These are phyloP conservation scores for Lathamus discolor DNA, from an alignment of 2,113 vertebrate genomes.

Conservation along the genomic window DNA sequence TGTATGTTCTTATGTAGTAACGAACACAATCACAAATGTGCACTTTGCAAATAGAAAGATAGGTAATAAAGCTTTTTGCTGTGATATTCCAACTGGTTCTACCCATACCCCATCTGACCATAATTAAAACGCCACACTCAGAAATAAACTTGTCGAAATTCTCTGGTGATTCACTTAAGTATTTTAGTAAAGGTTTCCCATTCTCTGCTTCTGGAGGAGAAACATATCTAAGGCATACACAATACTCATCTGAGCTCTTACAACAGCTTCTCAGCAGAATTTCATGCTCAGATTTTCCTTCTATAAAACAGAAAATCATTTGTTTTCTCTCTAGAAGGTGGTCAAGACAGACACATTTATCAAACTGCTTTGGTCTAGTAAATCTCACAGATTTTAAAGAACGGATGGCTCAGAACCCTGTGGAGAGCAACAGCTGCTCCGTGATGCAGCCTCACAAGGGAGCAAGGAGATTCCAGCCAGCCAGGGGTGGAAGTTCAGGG, in stretches of 20 bases:
- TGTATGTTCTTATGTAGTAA: not conserved
- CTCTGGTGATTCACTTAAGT: not conserved
- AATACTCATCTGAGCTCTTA: not conserved
- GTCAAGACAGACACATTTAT: not conserved
- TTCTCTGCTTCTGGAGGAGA: not conserved
- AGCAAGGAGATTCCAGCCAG: not conserved
- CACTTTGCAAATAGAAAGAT: not conserved
- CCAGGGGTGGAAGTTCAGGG: not conserved
- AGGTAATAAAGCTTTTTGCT: not conserved
- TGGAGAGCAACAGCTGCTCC: not conserved
- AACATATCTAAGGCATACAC: not conserved
- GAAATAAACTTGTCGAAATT: not conserved
- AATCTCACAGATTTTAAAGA: not conserved
- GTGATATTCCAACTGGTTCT: not conserved
- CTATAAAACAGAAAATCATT: not conserved
- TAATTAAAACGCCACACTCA: not conserved
- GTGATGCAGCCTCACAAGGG: not conserved
- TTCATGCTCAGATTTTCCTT: not conserved
- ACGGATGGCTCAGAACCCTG: not conserved
- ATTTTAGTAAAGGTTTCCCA: not conserved
- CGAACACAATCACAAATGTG: not conserved
- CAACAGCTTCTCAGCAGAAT: not conserved
- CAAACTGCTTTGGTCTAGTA: not conserved
- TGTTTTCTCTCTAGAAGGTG: not conserved
- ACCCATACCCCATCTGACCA: rapidly evolving